Base-by-base conservation (phyloP, 2,888 invertebrate genomes). In the Epirrita christyi region DNA sequence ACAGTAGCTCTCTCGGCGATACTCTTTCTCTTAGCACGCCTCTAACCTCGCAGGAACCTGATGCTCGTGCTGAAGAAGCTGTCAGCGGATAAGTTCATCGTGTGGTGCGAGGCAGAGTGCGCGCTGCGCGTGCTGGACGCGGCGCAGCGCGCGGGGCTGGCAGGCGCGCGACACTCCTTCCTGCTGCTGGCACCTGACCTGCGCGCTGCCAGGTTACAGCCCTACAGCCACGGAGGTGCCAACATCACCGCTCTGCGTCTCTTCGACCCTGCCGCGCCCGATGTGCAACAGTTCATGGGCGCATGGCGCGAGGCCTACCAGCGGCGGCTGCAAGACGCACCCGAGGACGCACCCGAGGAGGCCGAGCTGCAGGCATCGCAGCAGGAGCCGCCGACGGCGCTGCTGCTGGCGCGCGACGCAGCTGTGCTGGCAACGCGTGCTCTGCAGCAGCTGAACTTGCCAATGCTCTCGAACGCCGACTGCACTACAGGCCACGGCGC, bases 61-160 rank as follows among this genome's bases (percentile, higher is more conserved):
- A 70, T 89, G 65, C 75, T 88, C 38, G 82, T 88, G 49, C 74
- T 90, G 55, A 90, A 90, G 72, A 85, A 86, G 66, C 76, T 28
- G 43, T 78, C 9, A 81, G 83, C 34, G 49, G 74, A 61, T 28
- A 78, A 80, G 48, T 86, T 86, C 75, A 71, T 86, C 9, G 76
- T 87, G 63, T 86, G 86, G 86, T 82, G 86, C 75, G 68, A 58
- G 8, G 83, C 83, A 59, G 78, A 59, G 75, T 80, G 82, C 75
- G 69, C 78, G 61, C 68, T 68, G 68, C 83, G 83, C 63, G 88
- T 88, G 75, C 77, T 90, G 75, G 82, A 79, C 59, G 86, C 85
- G 60, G 88, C 89, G 69, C 87, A 86, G 80, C 85, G 87, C 72
- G 89, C 78, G 59, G 90, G 90, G n/a, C 76, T 91, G 77, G 82